A percentile compares a stretch with the other conserved stretches of the same genome.
Evolutionary conservation across 2,113 vertebrate species (phyloP).

Genomic region (Syrmaticus mikado): DNA sequence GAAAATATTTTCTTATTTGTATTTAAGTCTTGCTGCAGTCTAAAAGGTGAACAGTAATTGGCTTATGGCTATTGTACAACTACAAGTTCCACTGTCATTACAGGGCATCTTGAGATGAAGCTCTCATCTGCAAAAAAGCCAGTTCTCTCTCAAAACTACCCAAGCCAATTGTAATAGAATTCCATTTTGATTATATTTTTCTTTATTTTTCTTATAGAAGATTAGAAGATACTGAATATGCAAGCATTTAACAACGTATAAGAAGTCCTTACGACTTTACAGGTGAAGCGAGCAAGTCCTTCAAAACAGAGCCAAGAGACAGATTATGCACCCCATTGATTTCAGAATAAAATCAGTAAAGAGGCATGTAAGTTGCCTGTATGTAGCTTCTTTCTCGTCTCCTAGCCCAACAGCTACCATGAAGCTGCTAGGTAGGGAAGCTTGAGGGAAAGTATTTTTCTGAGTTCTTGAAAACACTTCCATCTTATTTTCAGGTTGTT

Average conservation of each 20-base stretch:
- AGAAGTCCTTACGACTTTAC: not conserved
- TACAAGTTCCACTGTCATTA: not conserved
- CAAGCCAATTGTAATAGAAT: not conserved
- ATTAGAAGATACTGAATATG: not conserved
- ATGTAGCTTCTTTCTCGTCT: not conserved
- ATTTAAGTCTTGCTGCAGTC: not conserved
- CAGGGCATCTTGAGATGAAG: not conserved
- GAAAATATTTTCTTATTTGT: fast-evolving
- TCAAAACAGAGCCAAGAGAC: not conserved
- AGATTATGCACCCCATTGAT: not conserved
- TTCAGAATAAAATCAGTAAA: not conserved
- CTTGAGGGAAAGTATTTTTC: not conserved
- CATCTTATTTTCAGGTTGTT: not conserved
- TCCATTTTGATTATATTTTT: not conserved
- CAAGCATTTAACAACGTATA: not conserved
- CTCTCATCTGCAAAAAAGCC: not conserved
- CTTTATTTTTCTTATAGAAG: not conserved
- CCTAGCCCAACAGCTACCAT: not conserved
- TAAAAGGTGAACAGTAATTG: not conserved
- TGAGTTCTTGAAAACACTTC: not conserved
- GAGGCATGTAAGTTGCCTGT: not conserved
- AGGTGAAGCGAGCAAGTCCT: not conserved
- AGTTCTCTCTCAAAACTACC: not conserved
- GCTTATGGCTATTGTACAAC: not conserved
- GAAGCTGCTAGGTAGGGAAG: not conserved